Evolutionary conservation across 2,888 invertebrate species (phyloP).

Genomic region (Hyppa rectilinea): DNA sequence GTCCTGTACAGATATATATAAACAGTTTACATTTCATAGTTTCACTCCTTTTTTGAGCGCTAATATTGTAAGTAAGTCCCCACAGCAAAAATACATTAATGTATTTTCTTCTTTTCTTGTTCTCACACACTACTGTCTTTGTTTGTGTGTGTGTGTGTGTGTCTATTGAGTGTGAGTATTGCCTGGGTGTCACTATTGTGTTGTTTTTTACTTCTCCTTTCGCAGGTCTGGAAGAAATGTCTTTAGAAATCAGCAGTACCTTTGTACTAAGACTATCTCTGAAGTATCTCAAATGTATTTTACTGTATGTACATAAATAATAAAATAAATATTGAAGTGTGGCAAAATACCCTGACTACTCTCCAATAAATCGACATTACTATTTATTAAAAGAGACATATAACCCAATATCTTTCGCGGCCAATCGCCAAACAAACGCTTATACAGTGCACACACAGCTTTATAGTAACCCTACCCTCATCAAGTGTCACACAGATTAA

Average conservation of each 20-base stretch:
- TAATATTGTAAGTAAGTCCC: background rate
- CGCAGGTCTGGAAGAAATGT: too few species aligned
- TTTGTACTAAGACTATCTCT: too few species aligned
- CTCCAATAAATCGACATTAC: conserved; percentile 29
- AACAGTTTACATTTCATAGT: background rate
- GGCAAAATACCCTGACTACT: background rate
- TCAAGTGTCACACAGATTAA: conserved; percentile 63
- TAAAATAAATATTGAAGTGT: conserved; percentile 5
- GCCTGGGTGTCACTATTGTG: too few species aligned
- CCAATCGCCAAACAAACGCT: conserved; percentile 21
- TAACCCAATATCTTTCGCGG: conserved; percentile 25
- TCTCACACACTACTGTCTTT: too few species aligned
- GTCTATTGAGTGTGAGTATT: too few species aligned
- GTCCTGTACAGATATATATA: background rate
- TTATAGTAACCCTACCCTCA: conserved; percentile 53
- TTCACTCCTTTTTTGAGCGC: background rate
- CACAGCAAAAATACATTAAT: too few species aligned
- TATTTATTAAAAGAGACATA: conserved; percentile 34
- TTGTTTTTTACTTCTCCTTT: too few species aligned
- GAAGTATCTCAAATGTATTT: too few species aligned
- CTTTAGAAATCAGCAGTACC: too few species aligned
- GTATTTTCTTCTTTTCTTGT: too few species aligned
- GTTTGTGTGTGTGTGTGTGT: too few species aligned
- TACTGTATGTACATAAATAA: too few species aligned
- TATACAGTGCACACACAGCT: conserved; percentile 14